A percentile compares a stretch with the other conserved stretches of the same genome.
Evolutionary conservation across 2,113 vertebrate genomes (phyloP).

Genomic region (Smithornis capensis): DNA sequence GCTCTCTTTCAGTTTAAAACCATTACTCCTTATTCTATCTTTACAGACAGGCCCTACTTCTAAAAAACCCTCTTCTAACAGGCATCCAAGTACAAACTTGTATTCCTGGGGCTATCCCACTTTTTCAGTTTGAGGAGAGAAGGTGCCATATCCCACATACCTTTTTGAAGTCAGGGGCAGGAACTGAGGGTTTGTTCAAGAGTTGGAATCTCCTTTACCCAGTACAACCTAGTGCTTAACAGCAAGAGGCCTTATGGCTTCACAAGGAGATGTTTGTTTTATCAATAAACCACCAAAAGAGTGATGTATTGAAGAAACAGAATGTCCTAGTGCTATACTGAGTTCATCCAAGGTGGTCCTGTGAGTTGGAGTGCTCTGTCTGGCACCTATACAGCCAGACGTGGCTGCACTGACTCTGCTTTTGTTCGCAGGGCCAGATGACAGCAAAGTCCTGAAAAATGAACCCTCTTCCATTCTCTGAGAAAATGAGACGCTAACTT

Average conservation of each 20-base stretch:
- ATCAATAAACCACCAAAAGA: not conserved
- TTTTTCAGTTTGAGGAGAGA: not conserved
- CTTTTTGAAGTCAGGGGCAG: not conserved
- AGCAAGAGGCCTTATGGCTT: not conserved
- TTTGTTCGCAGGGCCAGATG: not conserved
- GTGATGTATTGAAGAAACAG: not conserved
- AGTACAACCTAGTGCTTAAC: not conserved
- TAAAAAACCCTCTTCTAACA: not conserved
- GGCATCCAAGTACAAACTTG: not conserved
- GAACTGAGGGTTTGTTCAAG: not conserved
- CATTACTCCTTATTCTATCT: not conserved
- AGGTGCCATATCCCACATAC: not conserved
- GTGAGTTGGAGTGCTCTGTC: not conserved
- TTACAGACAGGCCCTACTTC: not conserved
- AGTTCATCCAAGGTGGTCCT: not conserved
- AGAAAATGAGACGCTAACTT: not conserved
- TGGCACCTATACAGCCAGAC: not conserved
- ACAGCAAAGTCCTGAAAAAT: not conserved
- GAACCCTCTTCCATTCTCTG: not conserved
- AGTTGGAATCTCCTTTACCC: not conserved
- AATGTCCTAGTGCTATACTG: not conserved
- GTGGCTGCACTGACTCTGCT: not conserved
- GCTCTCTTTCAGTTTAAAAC: not conserved
- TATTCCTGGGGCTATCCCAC: not conserved
- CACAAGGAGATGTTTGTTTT: not conserved